Percentiles rank a stretch among this genome's conserved stretches.
phyloP scores from a whole-genome alignment of 2,113 vertebrate species.

The Tursiops truncatus region DNA sequence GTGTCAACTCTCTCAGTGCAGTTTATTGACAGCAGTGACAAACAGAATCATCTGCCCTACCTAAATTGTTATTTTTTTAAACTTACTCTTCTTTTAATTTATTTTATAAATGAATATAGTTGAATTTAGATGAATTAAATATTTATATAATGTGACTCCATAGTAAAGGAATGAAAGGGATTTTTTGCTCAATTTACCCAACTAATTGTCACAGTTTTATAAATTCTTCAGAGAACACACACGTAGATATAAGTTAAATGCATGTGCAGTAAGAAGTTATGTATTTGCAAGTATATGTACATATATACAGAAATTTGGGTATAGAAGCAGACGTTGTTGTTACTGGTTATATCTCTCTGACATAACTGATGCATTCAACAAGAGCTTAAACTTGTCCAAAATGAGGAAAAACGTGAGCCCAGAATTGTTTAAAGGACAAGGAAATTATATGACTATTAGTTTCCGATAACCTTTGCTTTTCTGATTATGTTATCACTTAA shows the following conservation, averaged over 20 bases:
- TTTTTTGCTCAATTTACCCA: neutral
- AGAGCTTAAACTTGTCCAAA: neutral
- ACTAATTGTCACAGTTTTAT: neutral
- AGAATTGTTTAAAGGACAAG: neutral
- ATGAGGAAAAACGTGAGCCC: neutral
- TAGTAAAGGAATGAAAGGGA: neutral
- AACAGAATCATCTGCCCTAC: neutral
- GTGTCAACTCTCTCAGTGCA: accelerated
- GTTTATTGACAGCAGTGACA: neutral
- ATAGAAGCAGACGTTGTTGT: neutral
- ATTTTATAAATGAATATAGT: neutral
- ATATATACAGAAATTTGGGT: neutral
- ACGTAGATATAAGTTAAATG: neutral
- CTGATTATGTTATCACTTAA: neutral
- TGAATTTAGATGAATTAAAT: neutral
- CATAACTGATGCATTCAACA: neutral
- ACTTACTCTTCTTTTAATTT: neutral
- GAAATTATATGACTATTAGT: neutral
- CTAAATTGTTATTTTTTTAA: neutral
- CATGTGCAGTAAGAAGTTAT: neutral
- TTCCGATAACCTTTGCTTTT: neutral
- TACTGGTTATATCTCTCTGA: neutral
- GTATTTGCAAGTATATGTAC: neutral
- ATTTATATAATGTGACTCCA: neutral
- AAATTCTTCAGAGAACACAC: neutral